Percentiles rank a stretch among this genome's conserved stretches.
phyloP scores from a whole-genome alignment of 2,797 vertebrate genomes.

The Delichon dasypus region DNA sequence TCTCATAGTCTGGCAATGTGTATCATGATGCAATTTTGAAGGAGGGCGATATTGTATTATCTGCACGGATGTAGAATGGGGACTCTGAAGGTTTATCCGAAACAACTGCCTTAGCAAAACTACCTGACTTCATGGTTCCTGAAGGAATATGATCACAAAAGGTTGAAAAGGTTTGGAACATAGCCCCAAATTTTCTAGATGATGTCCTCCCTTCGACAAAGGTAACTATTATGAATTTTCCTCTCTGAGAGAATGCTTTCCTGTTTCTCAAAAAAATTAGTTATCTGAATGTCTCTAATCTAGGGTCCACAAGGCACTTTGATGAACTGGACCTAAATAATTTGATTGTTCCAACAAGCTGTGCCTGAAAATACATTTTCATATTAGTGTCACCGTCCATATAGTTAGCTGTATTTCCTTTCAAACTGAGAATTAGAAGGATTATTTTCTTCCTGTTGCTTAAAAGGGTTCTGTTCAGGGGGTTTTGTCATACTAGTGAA shows the following conservation, averaged over 20 bases:
- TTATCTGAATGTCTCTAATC: background rate
- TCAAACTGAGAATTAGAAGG: background rate
- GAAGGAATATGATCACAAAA: background rate
- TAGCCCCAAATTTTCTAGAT: background rate
- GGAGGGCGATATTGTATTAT: background rate
- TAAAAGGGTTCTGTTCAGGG: background rate
- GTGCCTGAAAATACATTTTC: background rate
- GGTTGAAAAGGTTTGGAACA: background rate
- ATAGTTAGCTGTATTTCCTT: background rate
- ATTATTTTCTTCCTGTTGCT: background rate
- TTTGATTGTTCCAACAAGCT: background rate
- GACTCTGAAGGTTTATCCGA: background rate
- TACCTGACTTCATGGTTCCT: background rate
- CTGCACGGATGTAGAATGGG: background rate
- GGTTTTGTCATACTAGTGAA: background rate
- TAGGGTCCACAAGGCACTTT: background rate
- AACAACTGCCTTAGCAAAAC: background rate
- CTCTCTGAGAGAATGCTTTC: background rate
- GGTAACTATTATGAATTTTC: background rate
- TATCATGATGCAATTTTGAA: rapidly evolving
- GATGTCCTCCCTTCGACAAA: background rate
- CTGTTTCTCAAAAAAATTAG: background rate
- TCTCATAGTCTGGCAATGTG: background rate
- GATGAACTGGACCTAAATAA: background rate
- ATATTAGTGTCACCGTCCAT: background rate